Percentiles rank a stretch among this genome's conserved stretches.
These are phyloP conservation scores for Pristiophorus japonicus DNA, from an alignment of 2,113 vertebrate species.

Conservation along the genomic window DNA sequence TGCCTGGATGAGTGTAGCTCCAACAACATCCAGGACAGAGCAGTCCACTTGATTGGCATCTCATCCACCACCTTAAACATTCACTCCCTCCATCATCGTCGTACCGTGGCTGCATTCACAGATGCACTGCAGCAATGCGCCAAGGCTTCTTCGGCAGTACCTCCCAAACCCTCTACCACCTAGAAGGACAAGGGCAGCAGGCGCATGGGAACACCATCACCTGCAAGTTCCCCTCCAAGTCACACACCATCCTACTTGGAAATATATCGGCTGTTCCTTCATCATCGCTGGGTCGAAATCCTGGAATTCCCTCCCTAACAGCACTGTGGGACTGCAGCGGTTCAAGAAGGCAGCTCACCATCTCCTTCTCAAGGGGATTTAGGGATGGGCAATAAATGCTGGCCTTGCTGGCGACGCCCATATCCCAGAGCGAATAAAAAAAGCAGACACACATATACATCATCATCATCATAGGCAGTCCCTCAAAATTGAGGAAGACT, in stretches of 20 bases:
- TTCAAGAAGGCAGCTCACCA: not conserved
- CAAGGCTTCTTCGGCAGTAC: too few species aligned
- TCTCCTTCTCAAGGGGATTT: not conserved
- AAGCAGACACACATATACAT: too few species aligned
- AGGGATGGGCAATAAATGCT: not conserved
- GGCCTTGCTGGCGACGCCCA: not conserved
- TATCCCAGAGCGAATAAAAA: not conserved
- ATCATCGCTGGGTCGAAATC: not conserved
- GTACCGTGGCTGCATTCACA: too few species aligned
- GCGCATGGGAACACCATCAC: not conserved
- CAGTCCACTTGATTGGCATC: too few species aligned
- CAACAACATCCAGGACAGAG: too few species aligned
- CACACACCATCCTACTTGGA: not conserved
- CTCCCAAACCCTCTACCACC: not conserved
- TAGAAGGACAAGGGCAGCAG: not conserved
- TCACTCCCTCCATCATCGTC: too few species aligned
- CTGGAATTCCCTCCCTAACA: not conserved
- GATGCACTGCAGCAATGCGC: too few species aligned
- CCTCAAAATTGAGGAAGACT: too few species aligned
- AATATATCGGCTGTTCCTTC: not conserved
- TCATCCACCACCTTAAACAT: too few species aligned
- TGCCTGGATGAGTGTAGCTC: too few species aligned
- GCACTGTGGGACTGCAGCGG: not conserved
- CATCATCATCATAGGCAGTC: too few species aligned
- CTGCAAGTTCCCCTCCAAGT: not conserved